Conservation (phyloP, 1,140 invertebrate species). For the Mizuhopecten yessoensis region DNA sequence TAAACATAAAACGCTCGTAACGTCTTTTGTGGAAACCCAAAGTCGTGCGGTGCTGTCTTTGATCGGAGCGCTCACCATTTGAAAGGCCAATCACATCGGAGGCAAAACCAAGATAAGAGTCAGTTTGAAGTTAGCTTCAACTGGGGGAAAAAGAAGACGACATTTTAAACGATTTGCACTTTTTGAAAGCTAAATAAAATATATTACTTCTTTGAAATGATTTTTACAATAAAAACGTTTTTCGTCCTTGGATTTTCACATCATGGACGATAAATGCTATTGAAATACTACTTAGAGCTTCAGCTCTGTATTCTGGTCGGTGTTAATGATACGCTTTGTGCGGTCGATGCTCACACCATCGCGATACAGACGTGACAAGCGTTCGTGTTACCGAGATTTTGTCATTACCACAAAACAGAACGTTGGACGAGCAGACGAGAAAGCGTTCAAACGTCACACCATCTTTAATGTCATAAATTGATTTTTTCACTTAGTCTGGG, state of each 20-base stretch:
- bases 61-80: too few species aligned
- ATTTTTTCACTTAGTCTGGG: constrained; percentile 38
- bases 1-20: too few species aligned
- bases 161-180: constrained; percentile 33
- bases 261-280: not conserved
- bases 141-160: not conserved
- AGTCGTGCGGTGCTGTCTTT: too few species aligned
- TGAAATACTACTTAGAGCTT: constrained; percentile 8
- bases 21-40: too few species aligned
- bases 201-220: not conserved
- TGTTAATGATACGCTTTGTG: constrained; percentile 12
- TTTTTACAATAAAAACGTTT: constrained; percentile 26
- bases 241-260: constrained; percentile 33
- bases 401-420: constrained; percentile 32
- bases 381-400: constrained; percentile 31
- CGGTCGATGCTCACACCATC: constrained; percentile 21
- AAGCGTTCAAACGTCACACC: constrained; percentile 31
- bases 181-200: constrained; percentile 16
- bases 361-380: constrained; percentile 16
- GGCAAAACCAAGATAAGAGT: too few species aligned
- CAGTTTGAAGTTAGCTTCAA: too few species aligned
- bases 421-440: constrained; percentile 22
- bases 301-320: constrained; percentile 6
- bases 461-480: constrained; percentile 36
- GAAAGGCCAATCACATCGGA: too few species aligned